Percentiles rank a stretch among this genome's conserved stretches.
Conservation (phyloP, 2,797 vertebrate genomes). For the Remorina albescens region DNA sequence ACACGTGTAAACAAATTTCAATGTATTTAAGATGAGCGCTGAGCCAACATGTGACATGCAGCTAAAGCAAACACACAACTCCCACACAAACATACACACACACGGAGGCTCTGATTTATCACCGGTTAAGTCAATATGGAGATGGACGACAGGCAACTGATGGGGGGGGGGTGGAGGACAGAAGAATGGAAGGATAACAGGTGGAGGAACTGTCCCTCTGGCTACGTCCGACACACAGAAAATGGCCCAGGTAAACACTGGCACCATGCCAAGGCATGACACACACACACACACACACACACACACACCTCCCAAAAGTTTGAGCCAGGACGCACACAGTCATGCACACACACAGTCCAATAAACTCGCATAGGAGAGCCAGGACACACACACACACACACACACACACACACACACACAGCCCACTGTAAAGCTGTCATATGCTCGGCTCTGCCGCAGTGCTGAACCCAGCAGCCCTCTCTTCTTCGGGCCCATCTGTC, state of each 20-base stretch:
- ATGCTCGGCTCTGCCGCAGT: constrained; percentile 75
- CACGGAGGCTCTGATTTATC: constrained; percentile 50
- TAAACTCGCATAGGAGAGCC: constrained; percentile 21
- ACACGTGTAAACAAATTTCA: constrained; percentile 59
- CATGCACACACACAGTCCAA: constrained; percentile 4
- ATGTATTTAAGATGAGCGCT: constrained; percentile 51
- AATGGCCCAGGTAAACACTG: constrained; percentile 70
- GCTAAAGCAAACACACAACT: constrained; percentile 55
- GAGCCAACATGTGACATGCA: constrained; percentile 46
- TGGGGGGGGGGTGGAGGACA: background rate
- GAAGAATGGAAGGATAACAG: constrained; percentile 69
- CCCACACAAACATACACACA: constrained; percentile 27
- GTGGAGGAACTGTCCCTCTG: constrained; percentile 65
- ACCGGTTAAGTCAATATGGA: constrained; percentile 61
- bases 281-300: constrained; percentile 25
- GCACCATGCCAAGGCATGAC: constrained; percentile 62
- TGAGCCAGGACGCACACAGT: constrained; percentile 27
- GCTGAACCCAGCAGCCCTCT: constrained; percentile 76
- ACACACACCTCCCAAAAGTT: constrained; percentile 9
- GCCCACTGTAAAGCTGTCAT: constrained; percentile 75
- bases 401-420: constrained; percentile 33
- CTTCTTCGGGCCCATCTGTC: constrained; percentile 78
- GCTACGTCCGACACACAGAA: constrained; percentile 61
- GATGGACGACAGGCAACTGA: constrained; percentile 57
- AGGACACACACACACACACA: constrained; percentile 26